Base-by-base conservation (phyloP, 1,140 invertebrate species). In the Drosophila triauraria region DNA sequence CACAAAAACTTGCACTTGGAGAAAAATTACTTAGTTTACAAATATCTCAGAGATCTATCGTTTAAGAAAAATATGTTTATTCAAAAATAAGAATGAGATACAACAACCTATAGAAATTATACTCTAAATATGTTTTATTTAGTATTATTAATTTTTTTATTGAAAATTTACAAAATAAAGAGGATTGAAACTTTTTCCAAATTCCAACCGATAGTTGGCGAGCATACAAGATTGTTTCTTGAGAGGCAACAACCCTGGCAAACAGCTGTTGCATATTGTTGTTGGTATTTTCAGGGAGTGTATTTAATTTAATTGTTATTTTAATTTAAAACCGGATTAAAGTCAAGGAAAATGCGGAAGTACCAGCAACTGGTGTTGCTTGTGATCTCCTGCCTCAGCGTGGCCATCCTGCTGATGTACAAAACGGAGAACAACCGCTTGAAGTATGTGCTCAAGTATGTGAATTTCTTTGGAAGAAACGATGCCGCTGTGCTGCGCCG, bases 361-460 rank as follows among this genome's bases (percentile, higher is more conserved):
- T 96, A 96, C 85, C 95, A 96, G 64, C 96, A 96, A 88, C 92
- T 96, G 23, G 82, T 94, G 35, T 90, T 96, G 44, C 90, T 95
- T 20, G 77, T 96, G 1, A 93, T 95, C 48, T 95, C 95, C 2
- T 65, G 94, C 44, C 78, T 96, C 4, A 96, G 95, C 82, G 88
- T 96, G 17, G 83, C 94, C 20, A 93, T 95, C 10, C 92, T 96
- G 48, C 83, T 96, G 12, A 94, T 96, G 71, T 96, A 96, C 84
- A 94, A 95, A 64, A 95, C 95, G 76, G 95, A 96, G 83, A 96
- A 96, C 75, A 95, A 96, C 81, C 94, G 94, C 30, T 88, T 96
- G 1, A 94, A 95, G 74, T 95, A 95, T 81, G 95, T 96, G 0
- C 84, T 96, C 15, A 95, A 96, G 93, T 95, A 96, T 10, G 94